Evolutionary conservation across 2,888 invertebrate species (phyloP).

Genomic region (Orthosia cruda): DNA sequence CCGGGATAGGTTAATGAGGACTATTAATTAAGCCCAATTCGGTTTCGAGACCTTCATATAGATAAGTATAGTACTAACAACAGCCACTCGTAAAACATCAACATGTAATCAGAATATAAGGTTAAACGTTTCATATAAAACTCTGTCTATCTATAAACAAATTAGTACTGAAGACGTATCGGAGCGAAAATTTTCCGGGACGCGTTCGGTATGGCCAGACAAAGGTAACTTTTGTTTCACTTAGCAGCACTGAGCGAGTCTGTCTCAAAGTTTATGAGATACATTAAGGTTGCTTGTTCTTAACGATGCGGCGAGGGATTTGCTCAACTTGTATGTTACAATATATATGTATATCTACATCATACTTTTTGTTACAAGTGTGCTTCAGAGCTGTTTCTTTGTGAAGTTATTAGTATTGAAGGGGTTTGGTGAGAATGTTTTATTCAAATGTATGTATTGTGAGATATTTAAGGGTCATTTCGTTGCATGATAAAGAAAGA

Average conservation of each 20-base stretch:
- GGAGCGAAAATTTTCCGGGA: slow-evolving; percentile 31
- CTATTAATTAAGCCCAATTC: slow-evolving; percentile 27
- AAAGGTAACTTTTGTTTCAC: slow-evolving; percentile 62
- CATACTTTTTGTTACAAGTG: slow-evolving; percentile 48
- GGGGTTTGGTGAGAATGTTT: slow-evolving; percentile 19
- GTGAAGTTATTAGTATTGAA: slow-evolving; percentile 31
- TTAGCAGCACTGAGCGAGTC: slow-evolving; percentile 41
- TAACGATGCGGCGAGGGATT: slow-evolving; percentile 52
- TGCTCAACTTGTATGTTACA: slow-evolving; percentile 44
- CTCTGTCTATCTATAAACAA: slow-evolving; percentile 27
- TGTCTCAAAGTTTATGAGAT: slow-evolving; percentile 52
- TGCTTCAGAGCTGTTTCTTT: slow-evolving; percentile 34
- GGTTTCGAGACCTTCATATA: background rate
- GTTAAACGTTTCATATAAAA: slow-evolving; percentile 32
- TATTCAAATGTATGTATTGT: slow-evolving; percentile 13
- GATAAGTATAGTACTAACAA: background rate
- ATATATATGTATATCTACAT: slow-evolving; percentile 32
- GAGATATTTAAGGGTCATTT: background rate
- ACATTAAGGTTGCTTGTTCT: slow-evolving; percentile 63
- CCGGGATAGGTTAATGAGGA: slow-evolving; percentile 18
- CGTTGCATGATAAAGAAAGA: no score
- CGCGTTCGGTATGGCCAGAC: slow-evolving; percentile 31
- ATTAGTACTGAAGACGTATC: slow-evolving; percentile 38
- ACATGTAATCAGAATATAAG: slow-evolving; percentile 23
- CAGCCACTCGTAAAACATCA: slow-evolving; percentile 11